Evolutionary conservation across 2,113 vertebrate genomes (phyloP), one percentile per base, ranked within the genome.

Genomic region (Pedetes capensis): DNA sequence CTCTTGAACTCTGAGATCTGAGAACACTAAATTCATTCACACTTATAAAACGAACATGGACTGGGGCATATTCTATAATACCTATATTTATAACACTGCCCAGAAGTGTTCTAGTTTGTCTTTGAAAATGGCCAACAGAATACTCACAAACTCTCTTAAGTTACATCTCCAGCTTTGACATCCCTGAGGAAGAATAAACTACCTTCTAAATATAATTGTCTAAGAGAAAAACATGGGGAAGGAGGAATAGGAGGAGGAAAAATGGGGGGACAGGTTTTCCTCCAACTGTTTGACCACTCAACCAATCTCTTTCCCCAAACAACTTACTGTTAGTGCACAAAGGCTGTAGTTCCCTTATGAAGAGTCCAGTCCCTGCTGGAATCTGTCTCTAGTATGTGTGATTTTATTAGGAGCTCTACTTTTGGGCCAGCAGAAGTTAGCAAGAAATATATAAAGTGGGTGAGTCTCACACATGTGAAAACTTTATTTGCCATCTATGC

Each of bases 21-120:
- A 27, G 83, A 93, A 85, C 37, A 68, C 32, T 47, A 68, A n/a
- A 63, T 87, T 71, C 29, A 61, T 94, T 96, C 68, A 27, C 51
- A 91, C 44, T 75, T 96, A 66, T 71, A 89, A 93, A 96, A 81
- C 47, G 83, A 87, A 93, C 82, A 78, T 9, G 2, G 93, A 90
- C 82, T 89, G 80, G 95, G 95, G 80, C 95, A 85, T 63, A 87
- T 80, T 97, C 90, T 86, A 16, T 76, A 79, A 94, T 93, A 74
- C 47, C 87, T 96, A 79, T 80, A 96, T 84, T 69, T 93, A 90
- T 97, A 94, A 53, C 53, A 89, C 63, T 63, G 37, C 59, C 95
- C 85, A 93, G 92, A 96, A 97, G 87, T 59, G 27, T 80, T 76
- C 89, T 95, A 42, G 85, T 97, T 82, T 94, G 20, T 80, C 91